Evolutionary conservation across 2,113 vertebrate genomes (phyloP).

Genomic region (Maccullochella peelii): DNA sequence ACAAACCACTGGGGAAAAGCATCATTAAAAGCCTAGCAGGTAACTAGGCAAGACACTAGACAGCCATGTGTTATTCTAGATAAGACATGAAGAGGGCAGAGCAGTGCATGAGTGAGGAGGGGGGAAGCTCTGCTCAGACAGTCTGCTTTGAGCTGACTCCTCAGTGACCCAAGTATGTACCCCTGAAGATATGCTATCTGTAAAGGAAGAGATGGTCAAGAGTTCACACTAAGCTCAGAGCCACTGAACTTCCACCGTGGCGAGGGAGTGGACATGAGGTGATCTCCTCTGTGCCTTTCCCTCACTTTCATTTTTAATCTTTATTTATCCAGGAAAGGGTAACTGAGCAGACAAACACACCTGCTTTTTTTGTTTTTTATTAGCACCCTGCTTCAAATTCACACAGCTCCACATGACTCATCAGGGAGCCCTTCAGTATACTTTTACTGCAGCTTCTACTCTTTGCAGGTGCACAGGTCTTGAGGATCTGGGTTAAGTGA

Average conservation of each 20-base stretch:
- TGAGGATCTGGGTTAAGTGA: slow-evolving; percentile 50
- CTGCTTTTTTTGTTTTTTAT: slow-evolving; percentile 27
- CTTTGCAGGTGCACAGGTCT: slow-evolving; percentile 44
- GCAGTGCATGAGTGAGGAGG: slow-evolving; percentile 37
- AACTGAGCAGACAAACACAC: slow-evolving; percentile 54
- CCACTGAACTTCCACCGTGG: slow-evolving; percentile 38
- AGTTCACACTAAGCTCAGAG: slow-evolving; percentile 59
- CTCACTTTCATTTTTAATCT: slow-evolving; percentile 62
- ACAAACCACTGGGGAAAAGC: slow-evolving; percentile 28
- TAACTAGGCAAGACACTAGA: slow-evolving; percentile 54
- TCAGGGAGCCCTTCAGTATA: slow-evolving; percentile 35
- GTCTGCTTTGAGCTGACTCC: slow-evolving; percentile 62
- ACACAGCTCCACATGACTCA: slow-evolving; percentile 51
- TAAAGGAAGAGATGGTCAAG: slow-evolving; percentile 69
- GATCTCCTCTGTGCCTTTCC: slow-evolving; percentile 37
- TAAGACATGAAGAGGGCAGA: slow-evolving; percentile 67
- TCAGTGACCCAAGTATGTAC: slow-evolving; percentile 62
- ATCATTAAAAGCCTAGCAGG: slow-evolving; percentile 63
- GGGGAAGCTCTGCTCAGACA: slow-evolving; percentile 26
- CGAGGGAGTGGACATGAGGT: slow-evolving; percentile 25
- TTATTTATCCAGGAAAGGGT: slow-evolving; percentile 64
- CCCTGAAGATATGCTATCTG: slow-evolving; percentile 76
- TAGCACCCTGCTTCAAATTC: slow-evolving; percentile 45
- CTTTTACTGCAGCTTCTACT: slow-evolving; percentile 35
- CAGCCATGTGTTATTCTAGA: slow-evolving; percentile 70